Evolutionary conservation across 2,113 vertebrate genomes (phyloP), one percentile per base, ranked within the genome.

Genomic region (Pardalotus punctatus): DNA sequence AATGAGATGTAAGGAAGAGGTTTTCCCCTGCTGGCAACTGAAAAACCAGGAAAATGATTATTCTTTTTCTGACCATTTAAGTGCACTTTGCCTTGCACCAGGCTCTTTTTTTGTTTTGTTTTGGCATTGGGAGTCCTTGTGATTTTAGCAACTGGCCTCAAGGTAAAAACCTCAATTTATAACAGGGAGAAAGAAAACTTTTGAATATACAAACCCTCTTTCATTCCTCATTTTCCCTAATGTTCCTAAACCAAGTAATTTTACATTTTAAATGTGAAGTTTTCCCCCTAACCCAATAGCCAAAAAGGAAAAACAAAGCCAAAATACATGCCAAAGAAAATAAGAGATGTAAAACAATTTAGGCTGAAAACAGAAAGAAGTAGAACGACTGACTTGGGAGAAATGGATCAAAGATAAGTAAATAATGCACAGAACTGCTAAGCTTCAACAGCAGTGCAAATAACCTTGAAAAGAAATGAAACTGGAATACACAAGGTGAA

Each of bases 371-470:
- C 50, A 77, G 51, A 93, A 72, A 95, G 51, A 65, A 93, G 74
- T 1, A 76, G 58, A 73, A 80, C 17, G 74, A 74, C 85, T 88
- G 76, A 88, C 72, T 95, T n/a, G 38, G 27, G 22, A 94, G 94
- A 43, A 93, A 78, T 29, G 50, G 67, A 96, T 94, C 93, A 96
- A 94, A 94, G 78, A 87, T 88, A 91, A 82, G 64, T 54, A 96
- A 95, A 87, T 89, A 94, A 93, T 9, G n/a, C 60, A 60, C 81
- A 93, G 56, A 96, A 94, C 87, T 83, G 71, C 65, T 62, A 60
- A 96, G 79, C 71, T 95, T 74, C 85, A 94, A 38, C 56, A 95
- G 47, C 64, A 86, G 70, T 8, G 67, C 22, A 85, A 95, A 86
- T 62, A 96, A 82, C 81, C 92, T 88, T 60, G 76, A 80, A 87